Evolutionary conservation across 1,140 invertebrate species (phyloP), one percentile per base, ranked within the genome.

Genomic region (Trichonephila clavipes): DNA sequence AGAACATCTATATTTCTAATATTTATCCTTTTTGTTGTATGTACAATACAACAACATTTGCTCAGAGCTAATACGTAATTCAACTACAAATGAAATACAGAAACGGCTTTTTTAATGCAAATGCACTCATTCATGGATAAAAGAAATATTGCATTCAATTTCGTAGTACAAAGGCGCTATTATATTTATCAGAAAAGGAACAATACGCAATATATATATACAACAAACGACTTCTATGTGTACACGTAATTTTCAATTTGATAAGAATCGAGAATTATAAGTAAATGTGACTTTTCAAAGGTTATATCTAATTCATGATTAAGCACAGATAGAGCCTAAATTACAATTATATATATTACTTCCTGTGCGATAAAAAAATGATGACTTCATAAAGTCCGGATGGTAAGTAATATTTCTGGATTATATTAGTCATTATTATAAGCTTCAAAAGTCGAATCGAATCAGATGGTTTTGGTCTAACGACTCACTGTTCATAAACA

Each of bases 291-390:
- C 28, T 77, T 77, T 77, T 77, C 72, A 77, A 28, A 28, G 18
- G 28, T 40, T 69, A 34, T 77, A 77, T 77, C 72, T 40, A 77
- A 77, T 77, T 77, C 28, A 28, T 77, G 72, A 34, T 77, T 77
- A 77, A 77, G 34, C 16, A 40, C 16, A 77, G 72, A 77, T 77
- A 18, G 72, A 77, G 16, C 18, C 72, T 34, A 16, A 77, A 77
- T 77, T 40, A 77, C 72, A 40, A 77, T 77, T 77, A 77, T 77
- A 34, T 77, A 77, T 77, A 77, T 77, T 77, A 34, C 72, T 77
- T 77, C 72, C 72, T 77, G 72, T 77, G 28, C 16, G 14, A 34
- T 28, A 77, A 16, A 24, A 77, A 77, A 34, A 28, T 18, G 72
- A 77, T 77, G 72, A 34, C 72, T 77, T 40, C 19, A 77, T 77